Evolutionary conservation across 1,140 invertebrate genomes (phyloP).

Genomic region (Spodoptera litura): DNA sequence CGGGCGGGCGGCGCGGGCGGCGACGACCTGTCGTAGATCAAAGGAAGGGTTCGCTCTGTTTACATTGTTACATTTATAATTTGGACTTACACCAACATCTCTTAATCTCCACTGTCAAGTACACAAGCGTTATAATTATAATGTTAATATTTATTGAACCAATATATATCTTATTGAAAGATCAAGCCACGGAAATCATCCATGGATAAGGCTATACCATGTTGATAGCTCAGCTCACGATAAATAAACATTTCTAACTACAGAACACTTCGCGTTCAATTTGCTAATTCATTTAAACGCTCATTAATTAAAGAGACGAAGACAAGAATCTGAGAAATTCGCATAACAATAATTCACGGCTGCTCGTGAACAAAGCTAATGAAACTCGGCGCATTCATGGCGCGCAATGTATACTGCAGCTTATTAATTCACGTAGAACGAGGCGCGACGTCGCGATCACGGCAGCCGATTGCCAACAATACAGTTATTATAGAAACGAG

Average conservation of each 20-base stretch:
- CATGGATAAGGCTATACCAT: neutral
- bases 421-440: constrained; percentile 13
- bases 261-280: neutral
- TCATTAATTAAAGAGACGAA: constrained; percentile 8
- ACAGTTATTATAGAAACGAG: neutral
- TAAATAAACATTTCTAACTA: neutral
- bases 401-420: constrained; percentile 10
- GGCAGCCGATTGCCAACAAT: neutral
- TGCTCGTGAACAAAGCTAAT: constrained; percentile 20
- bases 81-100: neutral
- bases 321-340: constrained; percentile 34
- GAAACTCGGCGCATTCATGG: constrained; percentile 11
- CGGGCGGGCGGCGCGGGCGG: too few species aligned
- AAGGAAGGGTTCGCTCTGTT: neutral
- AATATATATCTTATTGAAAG: neutral
- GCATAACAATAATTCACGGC: constrained; percentile 14
- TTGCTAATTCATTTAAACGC: constrained; percentile 8
- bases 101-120: neutral
- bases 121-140: neutral
- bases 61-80: neutral
- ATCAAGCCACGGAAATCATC: too few species aligned
- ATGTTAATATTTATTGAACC: neutral
- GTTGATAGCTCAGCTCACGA: neutral
- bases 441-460: neutral
- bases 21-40: neutral